phyloP scores from a whole-genome alignment of 2,888 invertebrate species.

The Drosophila sordidapex region DNA sequence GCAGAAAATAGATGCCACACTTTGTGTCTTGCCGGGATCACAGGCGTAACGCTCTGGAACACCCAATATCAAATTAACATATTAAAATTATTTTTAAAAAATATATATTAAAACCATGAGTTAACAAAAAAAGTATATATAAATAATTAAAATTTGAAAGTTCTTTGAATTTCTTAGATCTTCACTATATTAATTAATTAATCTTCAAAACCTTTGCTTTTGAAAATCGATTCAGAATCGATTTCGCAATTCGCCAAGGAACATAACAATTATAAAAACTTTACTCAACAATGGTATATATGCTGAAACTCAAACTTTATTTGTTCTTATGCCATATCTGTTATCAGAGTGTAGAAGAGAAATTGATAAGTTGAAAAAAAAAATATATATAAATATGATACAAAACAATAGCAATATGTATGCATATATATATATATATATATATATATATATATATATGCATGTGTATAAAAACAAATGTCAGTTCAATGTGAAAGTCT shows the following conservation, averaged over 20 bases:
- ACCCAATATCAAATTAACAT: constrained; percentile 2
- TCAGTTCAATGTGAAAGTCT: constrained; percentile 7
- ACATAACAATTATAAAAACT: neutral
- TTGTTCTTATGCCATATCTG: neutral
- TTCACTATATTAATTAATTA: neutral
- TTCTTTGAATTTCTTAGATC: neutral
- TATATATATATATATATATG: neutral
- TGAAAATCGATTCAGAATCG: neutral
- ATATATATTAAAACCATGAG: constrained; percentile 6
- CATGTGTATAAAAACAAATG: neutral
- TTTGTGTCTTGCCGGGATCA: constrained; percentile 86
- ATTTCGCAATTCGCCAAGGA: neutral
- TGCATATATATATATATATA: neutral
- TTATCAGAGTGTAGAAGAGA: neutral
- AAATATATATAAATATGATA: neutral
- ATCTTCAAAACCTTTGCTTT: neutral
- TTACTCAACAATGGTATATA: neutral
- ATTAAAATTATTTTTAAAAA: constrained; percentile 8
- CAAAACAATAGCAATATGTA: neutral
- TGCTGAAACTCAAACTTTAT: neutral
- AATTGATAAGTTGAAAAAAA: neutral
- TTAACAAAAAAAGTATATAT: constrained; percentile 12
- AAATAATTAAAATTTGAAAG: constrained; percentile 11
- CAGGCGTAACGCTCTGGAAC: constrained; percentile 31
- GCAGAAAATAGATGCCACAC: constrained; percentile 97